A percentile compares a stretch with the other conserved stretches of the same genome.
Conservation (phyloP, 2,797 vertebrate genomes). For the Tadarida brasiliensis region DNA sequence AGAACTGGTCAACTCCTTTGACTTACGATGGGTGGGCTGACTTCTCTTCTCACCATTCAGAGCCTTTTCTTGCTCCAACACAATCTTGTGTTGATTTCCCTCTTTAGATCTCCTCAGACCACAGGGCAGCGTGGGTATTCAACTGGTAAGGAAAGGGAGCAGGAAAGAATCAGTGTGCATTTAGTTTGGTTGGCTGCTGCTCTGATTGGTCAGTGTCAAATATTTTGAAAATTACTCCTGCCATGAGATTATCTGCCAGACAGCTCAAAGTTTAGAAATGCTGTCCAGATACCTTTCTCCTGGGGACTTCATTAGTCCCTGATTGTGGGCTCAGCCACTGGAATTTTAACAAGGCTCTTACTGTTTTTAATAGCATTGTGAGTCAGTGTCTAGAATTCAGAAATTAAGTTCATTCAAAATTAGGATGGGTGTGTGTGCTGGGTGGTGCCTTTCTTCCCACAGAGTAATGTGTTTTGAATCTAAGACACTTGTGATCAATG, state of each 20-base stretch:
- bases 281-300: background rate
- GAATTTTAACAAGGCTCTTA: background rate
- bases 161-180: background rate
- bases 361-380: slow-evolving; percentile 36
- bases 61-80: background rate
- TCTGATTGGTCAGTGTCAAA: background rate
- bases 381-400: slow-evolving; percentile 58
- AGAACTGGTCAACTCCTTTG: background rate
- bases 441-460: slow-evolving; percentile 53
- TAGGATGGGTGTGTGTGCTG: slow-evolving; percentile 42
- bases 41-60: background rate
- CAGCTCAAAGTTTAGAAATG: slow-evolving; percentile 16
- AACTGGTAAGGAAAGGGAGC: background rate
- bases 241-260: background rate
- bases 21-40: background rate
- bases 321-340: background rate
- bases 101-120: background rate
- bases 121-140: background rate
- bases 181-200: background rate
- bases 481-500: slow-evolving; percentile 58
- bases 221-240: slow-evolving; percentile 8
- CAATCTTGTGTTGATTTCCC: background rate
- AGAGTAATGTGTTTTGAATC: slow-evolving; percentile 76
- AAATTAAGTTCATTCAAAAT: slow-evolving; percentile 66
- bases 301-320: background rate